phyloP scores from a whole-genome alignment of 2,888 invertebrate genomes.

The Strigamia crassipes region DNA sequence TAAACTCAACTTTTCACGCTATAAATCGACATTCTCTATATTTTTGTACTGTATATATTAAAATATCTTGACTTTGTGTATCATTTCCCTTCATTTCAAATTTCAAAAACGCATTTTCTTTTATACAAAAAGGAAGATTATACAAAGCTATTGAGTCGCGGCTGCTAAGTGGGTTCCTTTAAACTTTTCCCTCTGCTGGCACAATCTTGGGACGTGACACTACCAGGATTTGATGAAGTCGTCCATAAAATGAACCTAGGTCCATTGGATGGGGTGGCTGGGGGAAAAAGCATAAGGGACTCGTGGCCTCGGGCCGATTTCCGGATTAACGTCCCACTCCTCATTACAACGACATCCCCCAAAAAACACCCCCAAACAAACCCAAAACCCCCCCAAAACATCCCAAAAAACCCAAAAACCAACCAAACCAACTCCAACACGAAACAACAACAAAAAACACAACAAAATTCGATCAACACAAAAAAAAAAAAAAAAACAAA shows the following conservation, averaged over 20 bases:
- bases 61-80: neutral
- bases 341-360: neutral
- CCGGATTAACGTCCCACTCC: neutral
- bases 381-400: too few relatives aligned
- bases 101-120: neutral
- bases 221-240: neutral
- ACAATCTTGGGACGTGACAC: neutral
- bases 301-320: slow-evolving; percentile 15
- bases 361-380: neutral
- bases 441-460: neutral
- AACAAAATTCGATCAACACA: too few relatives aligned
- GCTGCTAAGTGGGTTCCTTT: neutral
- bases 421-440: too few relatives aligned
- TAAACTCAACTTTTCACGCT: too few relatives aligned
- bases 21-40: too few relatives aligned
- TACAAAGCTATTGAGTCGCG: neutral
- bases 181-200: neutral
- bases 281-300: slow-evolving; percentile 12
- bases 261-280: slow-evolving; percentile 18
- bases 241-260: slow-evolving; percentile 17
- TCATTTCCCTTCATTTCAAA: neutral
- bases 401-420: neutral
- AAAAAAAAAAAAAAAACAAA: neutral
- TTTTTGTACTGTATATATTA: too few relatives aligned
- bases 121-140: neutral